A percentile compares a stretch with the other conserved stretches of the same genome.
phyloP scores from a whole-genome alignment of 1,140 invertebrate genomes.

The Nasonia longicornis region DNA sequence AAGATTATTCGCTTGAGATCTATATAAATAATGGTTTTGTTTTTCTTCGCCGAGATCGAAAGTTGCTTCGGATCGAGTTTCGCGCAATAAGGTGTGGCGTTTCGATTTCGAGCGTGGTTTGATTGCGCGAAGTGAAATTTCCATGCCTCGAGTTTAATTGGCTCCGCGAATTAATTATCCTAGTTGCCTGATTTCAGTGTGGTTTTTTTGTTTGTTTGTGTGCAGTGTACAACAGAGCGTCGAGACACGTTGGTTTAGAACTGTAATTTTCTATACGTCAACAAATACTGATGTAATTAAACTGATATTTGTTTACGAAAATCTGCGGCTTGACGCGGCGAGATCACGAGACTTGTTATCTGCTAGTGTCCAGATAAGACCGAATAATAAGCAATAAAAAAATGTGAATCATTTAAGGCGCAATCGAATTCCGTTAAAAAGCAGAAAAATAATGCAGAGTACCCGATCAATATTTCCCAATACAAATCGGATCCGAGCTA shows the following conservation, averaged over 20 bases:
- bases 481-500: too few species aligned
- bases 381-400: too few species aligned
- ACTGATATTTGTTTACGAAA: too few species aligned
- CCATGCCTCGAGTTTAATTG: background rate
- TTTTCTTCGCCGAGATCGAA: conserved; percentile 33
- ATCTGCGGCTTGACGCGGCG: too few species aligned
- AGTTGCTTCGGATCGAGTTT: background rate
- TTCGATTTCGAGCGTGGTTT: conserved; percentile 22
- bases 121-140: background rate
- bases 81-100: background rate
- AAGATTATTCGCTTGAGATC: background rate
- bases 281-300: too few species aligned
- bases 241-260: background rate
- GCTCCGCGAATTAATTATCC: background rate
- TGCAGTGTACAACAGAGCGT: background rate
- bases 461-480: too few species aligned
- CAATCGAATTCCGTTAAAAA: too few species aligned
- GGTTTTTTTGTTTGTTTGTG: background rate
- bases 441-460: too few species aligned
- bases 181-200: background rate
- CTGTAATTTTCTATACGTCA: too few species aligned
- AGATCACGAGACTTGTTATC: too few species aligned
- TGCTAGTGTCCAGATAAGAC: too few species aligned
- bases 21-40: background rate
- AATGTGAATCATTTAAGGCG: too few species aligned